These are phyloP conservation scores for Eulemur rubriventer DNA, from an alignment of 2,797 vertebrate genomes.

Conservation along the genomic window DNA sequence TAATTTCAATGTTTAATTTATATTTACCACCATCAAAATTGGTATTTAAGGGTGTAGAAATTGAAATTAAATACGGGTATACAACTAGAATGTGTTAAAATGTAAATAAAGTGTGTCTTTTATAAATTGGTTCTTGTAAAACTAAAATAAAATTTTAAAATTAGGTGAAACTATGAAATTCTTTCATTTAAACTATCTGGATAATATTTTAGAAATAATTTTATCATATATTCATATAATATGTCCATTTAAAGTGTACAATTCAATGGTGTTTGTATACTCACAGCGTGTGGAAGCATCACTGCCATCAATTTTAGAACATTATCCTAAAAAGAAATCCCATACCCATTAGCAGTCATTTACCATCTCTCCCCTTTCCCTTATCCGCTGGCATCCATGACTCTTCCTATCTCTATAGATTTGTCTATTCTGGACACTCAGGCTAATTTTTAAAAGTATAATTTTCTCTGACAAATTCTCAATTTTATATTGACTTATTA, in stretches of 20 bases:
- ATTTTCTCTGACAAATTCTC: slow-evolving; percentile 8
- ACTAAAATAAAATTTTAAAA: neutral
- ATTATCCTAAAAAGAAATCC: neutral
- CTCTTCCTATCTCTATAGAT: neutral
- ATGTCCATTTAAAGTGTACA: neutral
- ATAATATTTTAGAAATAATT: neutral
- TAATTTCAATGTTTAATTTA: neutral
- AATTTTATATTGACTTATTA: slow-evolving; percentile 4
- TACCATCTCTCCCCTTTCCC: no score
- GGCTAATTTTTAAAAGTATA: neutral
- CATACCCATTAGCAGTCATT: no score
- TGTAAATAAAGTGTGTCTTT: neutral
- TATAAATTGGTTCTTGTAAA: neutral
- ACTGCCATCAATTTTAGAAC: neutral
- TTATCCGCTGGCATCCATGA: neutral
- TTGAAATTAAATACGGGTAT: neutral
- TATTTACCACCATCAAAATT: neutral
- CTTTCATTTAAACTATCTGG: neutral
- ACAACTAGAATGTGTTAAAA: neutral
- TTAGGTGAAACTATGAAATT: slow-evolving; percentile 8
- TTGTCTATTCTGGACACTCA: neutral
- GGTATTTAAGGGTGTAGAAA: neutral
- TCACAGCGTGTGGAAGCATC: neutral
- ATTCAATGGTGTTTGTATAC: neutral
- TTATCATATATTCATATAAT: neutral